phyloP scores from a whole-genome alignment of 2,113 vertebrate genomes.

The rabbit (Oryctolagus cuniculus) region mOryCun1.1 NC_091449.1:30585001-30585500 shows the following conservation, averaged over 20 bases:
- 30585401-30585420: not conserved
- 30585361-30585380: slow-evolving; percentile 18
- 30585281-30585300: slow-evolving; percentile 18
- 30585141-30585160: not conserved
- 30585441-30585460: not conserved
- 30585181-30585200: not conserved
- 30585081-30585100: too few relatives aligned
- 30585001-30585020: too few relatives aligned
- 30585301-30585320: slow-evolving; percentile 21
- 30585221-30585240: slow-evolving; percentile 15
- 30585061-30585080: too few relatives aligned
- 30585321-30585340: not conserved
- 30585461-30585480: not conserved
- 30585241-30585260: slow-evolving; percentile 6
- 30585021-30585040: too few relatives aligned
- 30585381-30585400: not conserved
- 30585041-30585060: too few relatives aligned
- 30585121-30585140: not conserved
- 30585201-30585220: not conserved
- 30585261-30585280: slow-evolving; percentile 22
- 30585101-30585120: too few relatives aligned
- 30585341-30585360: not conserved
- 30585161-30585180: not conserved
- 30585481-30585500: not conserved
- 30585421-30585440: not conserved